Evolutionary conservation across 2,888 invertebrate genomes (phyloP), one percentile per base, ranked within the genome.

Genomic region (Cheilosia vulpina): DNA sequence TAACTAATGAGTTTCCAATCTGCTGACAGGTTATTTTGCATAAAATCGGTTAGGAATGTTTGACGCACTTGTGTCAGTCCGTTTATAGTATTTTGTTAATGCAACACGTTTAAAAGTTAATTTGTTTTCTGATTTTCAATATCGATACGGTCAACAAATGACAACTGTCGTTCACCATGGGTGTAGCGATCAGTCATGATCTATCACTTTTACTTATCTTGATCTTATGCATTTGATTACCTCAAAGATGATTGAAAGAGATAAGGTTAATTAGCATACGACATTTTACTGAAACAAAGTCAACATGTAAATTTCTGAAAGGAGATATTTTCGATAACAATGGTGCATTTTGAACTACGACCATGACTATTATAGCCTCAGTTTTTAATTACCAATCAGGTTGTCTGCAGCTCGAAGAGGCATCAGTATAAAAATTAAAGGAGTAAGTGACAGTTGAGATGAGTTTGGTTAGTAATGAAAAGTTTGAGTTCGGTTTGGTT

Each of bases 181-280:
- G 50, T 38, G 62, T 58, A 63, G 57, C 78, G 45, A 55, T 68
- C 72, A 19, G 72, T 50, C 34, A 58, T 83, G 83, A 83, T 78
- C 72, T 83, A 83, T 77, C 41, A 57, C 52, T 41, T 71, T 58
- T 66, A 76, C 68, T 82, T 82, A 82, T 76, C 45, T 76, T 60
- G 60, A 76, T 83, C 66, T 72, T 66, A 21, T 27, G 57, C 62
- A 11, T 66, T 68, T 60, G 82, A 83, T 78, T 73, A 45, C 78
- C 68, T 73, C 68, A 31, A 69, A 68, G 73, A 83, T 68, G 63
- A 17, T 66, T 66, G 55, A 72, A 41, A 4, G 2, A 38, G 83
- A 78, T 78, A 68, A 27, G 41, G 9, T 21, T 24, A 11, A 83
- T 83, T 78, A 73, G 55, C 50, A 73, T 73, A 78, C 68, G 38